These are phyloP conservation scores for Psylliodes chrysocephalus DNA, from an alignment of 2,888 invertebrate species.

Conservation along the genomic window DNA sequence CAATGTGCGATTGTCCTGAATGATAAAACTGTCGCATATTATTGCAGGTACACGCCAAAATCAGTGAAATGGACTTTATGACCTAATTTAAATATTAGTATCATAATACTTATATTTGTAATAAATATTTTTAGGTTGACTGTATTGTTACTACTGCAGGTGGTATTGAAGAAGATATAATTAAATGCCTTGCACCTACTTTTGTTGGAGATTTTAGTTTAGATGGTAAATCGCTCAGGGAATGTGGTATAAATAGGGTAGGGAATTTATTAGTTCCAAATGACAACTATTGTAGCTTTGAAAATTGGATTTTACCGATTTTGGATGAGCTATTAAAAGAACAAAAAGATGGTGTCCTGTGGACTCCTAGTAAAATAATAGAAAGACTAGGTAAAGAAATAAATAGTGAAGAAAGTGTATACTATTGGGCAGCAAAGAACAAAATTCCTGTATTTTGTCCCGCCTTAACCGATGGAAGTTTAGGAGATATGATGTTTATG, in stretches of 20 bases:
- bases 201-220: conserved; percentile 91
- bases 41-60: no score
- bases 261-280: conserved; percentile 97
- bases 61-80: no score
- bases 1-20: no score
- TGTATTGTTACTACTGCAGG: conserved; percentile 98
- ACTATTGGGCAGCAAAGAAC: conserved; percentile 96
- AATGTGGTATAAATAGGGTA: conserved; percentile 84
- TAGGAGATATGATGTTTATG: conserved; percentile 99
- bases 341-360: conserved; percentile 78
- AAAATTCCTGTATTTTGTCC: conserved; percentile 98
- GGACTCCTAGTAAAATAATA: conserved; percentile 94
- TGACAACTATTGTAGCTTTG: conserved; percentile 86
- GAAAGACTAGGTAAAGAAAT: conserved; percentile 89
- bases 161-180: conserved; percentile 98
- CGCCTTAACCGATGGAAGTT: conserved; percentile 96
- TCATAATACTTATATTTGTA: neutral
- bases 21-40: no score
- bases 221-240: conserved; percentile 81
- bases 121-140: conserved; percentile 76
- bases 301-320: conserved; percentile 93
- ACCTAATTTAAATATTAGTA: no score
- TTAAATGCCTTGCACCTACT: conserved; percentile 96
- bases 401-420: conserved; percentile 89
- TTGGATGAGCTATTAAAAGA: conserved; percentile 91